phyloP scores from a whole-genome alignment of 2,888 invertebrate genomes.

The Slavum lentiscoides region DNA sequence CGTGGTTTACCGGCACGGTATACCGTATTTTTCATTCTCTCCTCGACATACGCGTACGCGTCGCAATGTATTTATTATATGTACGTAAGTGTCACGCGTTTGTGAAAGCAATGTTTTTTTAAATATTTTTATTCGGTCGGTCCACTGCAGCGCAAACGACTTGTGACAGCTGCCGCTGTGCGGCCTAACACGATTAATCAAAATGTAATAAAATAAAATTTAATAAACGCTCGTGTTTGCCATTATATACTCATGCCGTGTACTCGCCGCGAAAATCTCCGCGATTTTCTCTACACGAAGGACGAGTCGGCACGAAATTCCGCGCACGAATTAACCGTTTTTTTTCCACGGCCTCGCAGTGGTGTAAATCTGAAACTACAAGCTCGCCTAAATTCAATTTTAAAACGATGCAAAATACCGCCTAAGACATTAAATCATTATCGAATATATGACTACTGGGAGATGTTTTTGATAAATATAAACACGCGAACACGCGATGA shows the following conservation, averaged over 20 bases:
- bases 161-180: not conserved
- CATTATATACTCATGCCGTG: not conserved
- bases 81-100: not conserved
- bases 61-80: too few species aligned
- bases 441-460: too few species aligned
- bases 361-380: too few species aligned
- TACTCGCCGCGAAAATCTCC: not conserved
- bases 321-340: not conserved
- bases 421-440: too few species aligned
- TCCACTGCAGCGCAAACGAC: not conserved
- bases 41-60: not conserved
- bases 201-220: not conserved
- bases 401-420: too few species aligned
- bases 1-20: too few species aligned
- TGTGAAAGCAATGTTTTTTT: not conserved
- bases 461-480: too few species aligned
- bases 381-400: too few species aligned
- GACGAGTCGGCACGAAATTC: not conserved
- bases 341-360: too few species aligned
- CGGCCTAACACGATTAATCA: not conserved
- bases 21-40: not conserved
- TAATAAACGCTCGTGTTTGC: too few species aligned
- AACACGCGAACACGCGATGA: too few species aligned
- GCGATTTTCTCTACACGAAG: not conserved
- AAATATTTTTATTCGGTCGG: too few species aligned